Conservation (phyloP, 1,140 invertebrate species). For the Panulirus ornatus region DNA sequence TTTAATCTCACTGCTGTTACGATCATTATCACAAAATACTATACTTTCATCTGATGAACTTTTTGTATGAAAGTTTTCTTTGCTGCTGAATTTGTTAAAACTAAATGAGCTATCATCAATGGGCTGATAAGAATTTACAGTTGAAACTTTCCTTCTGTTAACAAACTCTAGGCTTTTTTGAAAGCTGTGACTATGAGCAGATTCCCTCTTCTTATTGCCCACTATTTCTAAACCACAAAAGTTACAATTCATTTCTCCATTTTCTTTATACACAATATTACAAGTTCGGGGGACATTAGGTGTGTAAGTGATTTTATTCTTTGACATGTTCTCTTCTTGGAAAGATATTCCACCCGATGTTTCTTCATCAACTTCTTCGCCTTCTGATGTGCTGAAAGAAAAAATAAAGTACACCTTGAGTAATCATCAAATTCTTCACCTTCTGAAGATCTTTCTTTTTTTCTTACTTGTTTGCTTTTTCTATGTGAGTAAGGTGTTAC, state of each 20-base stretch:
- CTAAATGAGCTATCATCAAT: not conserved
- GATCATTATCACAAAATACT: not conserved
- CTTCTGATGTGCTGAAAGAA: constrained; percentile 2
- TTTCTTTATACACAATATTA: not conserved
- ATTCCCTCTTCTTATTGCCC: not conserved
- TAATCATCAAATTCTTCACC: too few species aligned
- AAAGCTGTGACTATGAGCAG: not conserved
- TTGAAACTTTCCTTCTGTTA: not conserved
- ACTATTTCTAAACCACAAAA: too few species aligned
- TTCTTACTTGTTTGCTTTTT: too few species aligned
- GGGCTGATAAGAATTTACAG: not conserved
- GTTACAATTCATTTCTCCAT: not conserved
- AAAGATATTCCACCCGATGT: constrained; percentile 16
- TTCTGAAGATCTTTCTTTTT: too few species aligned
- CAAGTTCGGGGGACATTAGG: not conserved
- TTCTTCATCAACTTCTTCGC: constrained; percentile 6
- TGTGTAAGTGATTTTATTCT: not conserved
- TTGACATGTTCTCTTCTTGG: not conserved
- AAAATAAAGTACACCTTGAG: not conserved
- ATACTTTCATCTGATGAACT: constrained; percentile 15
- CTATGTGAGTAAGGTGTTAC: too few species aligned
- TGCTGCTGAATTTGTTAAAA: not conserved
- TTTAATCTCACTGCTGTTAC: not conserved
- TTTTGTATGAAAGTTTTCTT: not conserved
- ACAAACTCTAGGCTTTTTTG: not conserved